Evolutionary conservation across 2,113 vertebrate species (phyloP).

Genomic region (Ammodytes marinus): DNA sequence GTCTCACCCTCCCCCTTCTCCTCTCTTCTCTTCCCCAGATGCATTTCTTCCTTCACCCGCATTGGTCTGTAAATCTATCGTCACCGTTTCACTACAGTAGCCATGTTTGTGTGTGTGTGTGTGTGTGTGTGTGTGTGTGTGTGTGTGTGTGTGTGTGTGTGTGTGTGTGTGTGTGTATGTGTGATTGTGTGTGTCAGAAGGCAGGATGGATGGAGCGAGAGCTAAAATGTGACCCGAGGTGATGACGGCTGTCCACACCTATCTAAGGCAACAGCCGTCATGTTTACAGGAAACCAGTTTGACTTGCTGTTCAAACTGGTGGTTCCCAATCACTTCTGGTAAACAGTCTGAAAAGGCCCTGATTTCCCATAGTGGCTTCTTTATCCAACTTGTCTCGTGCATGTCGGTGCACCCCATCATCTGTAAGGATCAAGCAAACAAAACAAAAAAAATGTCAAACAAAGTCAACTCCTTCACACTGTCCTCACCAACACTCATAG

Average conservation of each 20-base stretch:
- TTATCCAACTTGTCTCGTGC: slow-evolving; percentile 19
- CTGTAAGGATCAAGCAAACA: slow-evolving; percentile 1
- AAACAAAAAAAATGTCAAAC: slow-evolving; percentile 32
- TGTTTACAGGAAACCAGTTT: slow-evolving; percentile 69
- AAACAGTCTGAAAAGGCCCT: slow-evolving; percentile 3
- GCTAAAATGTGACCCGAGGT: slow-evolving; percentile 36
- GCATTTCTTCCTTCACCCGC: slow-evolving; percentile 40
- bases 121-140: too few species aligned
- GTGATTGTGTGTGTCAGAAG: not conserved
- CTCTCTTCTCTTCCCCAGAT: slow-evolving; percentile 6
- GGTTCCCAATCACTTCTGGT: slow-evolving; percentile 25
- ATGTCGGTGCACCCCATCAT: slow-evolving; percentile 33
- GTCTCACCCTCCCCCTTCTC: not conserved
- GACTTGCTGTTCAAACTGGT: slow-evolving; percentile 53
- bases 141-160: too few species aligned
- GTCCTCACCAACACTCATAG: not conserved
- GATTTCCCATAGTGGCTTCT: slow-evolving; percentile 1
- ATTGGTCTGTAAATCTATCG: slow-evolving; percentile 62
- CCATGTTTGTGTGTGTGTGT: not conserved
- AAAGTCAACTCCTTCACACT: not conserved
- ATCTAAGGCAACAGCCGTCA: slow-evolving; percentile 32
- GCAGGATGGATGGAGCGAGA: slow-evolving; percentile 39
- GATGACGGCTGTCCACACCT: slow-evolving; percentile 67
- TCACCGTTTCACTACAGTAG: slow-evolving; percentile 53
- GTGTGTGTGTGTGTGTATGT: too few species aligned